phyloP scores from a whole-genome alignment of 30 jellyfish, hydroid and myxozoan genomes.

The Nemopilema nomurai region DNA sequence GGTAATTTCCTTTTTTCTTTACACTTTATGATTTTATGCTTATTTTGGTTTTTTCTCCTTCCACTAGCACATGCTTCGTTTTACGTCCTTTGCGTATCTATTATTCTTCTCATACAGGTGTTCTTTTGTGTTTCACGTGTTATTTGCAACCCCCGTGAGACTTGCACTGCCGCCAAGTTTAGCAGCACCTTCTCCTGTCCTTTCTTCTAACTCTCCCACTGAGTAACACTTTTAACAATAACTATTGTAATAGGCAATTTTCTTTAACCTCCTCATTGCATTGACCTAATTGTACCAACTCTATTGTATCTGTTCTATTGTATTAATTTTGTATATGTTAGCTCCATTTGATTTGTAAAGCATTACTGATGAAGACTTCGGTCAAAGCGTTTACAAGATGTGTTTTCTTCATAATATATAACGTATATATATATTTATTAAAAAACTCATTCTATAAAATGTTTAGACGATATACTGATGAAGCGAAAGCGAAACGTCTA shows the following conservation, averaged over 20 bases:
- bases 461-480: too few relatives aligned
- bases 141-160: background rate
- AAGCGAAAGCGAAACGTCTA: too few relatives aligned
- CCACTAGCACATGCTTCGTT: too few relatives aligned
- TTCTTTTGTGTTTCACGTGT: background rate
- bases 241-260: background rate
- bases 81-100: background rate
- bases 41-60: background rate
- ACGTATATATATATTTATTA: too few relatives aligned
- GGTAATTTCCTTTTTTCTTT: background rate
- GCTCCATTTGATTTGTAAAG: background rate
- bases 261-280: background rate
- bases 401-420: too few relatives aligned
- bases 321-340: background rate
- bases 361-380: background rate
- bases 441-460: too few relatives aligned
- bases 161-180: background rate
- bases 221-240: background rate
- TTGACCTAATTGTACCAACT: background rate
- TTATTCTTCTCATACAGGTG: background rate
- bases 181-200: background rate
- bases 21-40: background rate
- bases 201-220: background rate
- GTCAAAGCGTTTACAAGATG: too few relatives aligned
- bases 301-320: background rate